phyloP scores from a whole-genome alignment of 2,888 invertebrate genomes.

The Drosophila mulleri region DNA sequence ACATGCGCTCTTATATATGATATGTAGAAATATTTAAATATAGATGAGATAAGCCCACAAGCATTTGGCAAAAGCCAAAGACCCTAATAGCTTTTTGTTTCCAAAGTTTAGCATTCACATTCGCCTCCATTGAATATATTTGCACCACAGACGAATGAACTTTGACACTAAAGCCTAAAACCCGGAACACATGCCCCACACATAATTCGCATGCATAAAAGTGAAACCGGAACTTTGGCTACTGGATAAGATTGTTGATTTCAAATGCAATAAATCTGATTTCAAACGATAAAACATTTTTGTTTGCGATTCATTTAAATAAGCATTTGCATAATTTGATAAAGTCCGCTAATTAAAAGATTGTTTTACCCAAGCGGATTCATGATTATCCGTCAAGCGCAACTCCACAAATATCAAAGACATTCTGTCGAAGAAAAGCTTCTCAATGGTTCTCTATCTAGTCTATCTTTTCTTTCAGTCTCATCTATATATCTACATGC shows the following conservation, averaged over 20 bases:
- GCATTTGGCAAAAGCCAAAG: background rate
- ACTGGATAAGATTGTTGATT: background rate
- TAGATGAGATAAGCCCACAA: background rate
- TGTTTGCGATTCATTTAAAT: conserved; percentile 2
- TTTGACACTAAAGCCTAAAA: conserved; percentile 1
- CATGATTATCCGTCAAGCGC: background rate
- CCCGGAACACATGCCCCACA: conserved; percentile 6
- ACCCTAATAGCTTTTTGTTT: background rate
- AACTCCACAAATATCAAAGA: too few relatives aligned
- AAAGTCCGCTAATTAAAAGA: background rate
- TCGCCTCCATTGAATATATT: background rate
- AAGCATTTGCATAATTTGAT: conserved; percentile 12
- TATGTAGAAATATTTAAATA: background rate
- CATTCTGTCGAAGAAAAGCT: too few relatives aligned
- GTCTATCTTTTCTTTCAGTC: too few relatives aligned
- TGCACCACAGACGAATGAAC: background rate
- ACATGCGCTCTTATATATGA: background rate
- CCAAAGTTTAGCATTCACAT: background rate
- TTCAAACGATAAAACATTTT: conserved; percentile 3
- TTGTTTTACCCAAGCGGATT: background rate
- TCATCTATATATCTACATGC: too few relatives aligned
- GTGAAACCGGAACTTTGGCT: conserved; percentile 38
- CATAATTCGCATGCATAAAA: conserved; percentile 24
- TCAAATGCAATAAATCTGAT: background rate
- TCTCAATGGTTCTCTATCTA: too few relatives aligned